Base-by-base conservation (phyloP, 2,113 vertebrate genomes). In the Hemiscyllium ocellatum region DNA sequence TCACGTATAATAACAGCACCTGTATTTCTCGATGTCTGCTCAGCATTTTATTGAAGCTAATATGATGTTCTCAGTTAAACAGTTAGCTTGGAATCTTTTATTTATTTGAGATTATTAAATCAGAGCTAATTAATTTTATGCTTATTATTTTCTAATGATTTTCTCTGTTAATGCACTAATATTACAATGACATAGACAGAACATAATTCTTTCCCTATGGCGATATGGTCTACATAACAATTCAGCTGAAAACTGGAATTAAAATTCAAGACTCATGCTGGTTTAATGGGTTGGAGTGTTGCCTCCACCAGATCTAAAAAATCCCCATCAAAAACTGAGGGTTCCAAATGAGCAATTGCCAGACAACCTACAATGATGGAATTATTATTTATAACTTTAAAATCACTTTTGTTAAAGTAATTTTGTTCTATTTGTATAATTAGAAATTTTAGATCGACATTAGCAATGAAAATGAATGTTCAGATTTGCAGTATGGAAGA, bases 91-190 rank as follows among this genome's bases (percentile, higher is more conserved):
- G 69, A 52, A 72, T 52, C 24, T 33, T 72, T 87, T 50, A 52
- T 42, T 72, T 72, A 95, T 95, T 52, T 95, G 94, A 72, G 68
- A 47, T 72, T 72, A 72, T 95, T 95, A 72, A 72, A 13, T 72
- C 69, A 76, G 47, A 95, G 94, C 94, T 95, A 95, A 76, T 72
- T 95, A 72, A 76, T 95, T 95, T 95, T 72, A 42, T 50, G n/a
- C 68, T 72, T 95, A 26, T 95, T 95, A 42, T 89, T 72, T 70
- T 95, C 33, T 94, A 95, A 72, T 70, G 42, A 50, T 72, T 95
- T 72, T 26, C 94, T 72, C 94, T 66, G 42, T 52, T 72, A 95
- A 72, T 72, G 94, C 68, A 52, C 52, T 26, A 8, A 70, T 52
- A 76, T 72, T 72, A 70, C 24, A 8, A 72, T 90, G 69, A 29